Evolutionary conservation across 2,888 invertebrate species (phyloP), one percentile per base, ranked within the genome.

Genomic region (Deilephila porcellus): DNA sequence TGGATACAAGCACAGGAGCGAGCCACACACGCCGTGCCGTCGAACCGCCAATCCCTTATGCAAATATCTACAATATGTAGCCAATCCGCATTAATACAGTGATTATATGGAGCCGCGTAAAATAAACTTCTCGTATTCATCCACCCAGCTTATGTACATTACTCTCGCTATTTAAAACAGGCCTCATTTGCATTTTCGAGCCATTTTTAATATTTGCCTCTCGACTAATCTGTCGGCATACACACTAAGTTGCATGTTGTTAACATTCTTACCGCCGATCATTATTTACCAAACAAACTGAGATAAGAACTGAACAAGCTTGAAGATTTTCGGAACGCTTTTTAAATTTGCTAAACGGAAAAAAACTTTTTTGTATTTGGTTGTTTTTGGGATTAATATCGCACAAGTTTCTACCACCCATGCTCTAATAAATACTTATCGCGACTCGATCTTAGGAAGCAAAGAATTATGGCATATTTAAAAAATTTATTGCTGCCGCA

Each of bases 401-500:
- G 88, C 88, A 88, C 87, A 83, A 84, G 86, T 85, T 86, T 85
- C 86, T 91, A 89, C 92, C 93, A 90, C 91, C 92, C 90, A 87
- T 86, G 91, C 88, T 92, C 92, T 93, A 93, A 93, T 67, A 67
- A 91, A 87, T 90, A 88, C 86, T 91, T 93, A 94, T 94, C 94
- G 80, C 76, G 75, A 70, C 76, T 78, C 80, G 83, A 94, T 94
- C 94, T 93, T 82, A 88, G 85, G 90, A 86, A 91, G 91, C 90
- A 86, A 90, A 93, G 94, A 93, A 89, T 91, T 94, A 93, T 93
- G 88, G 92, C 83, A 90, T 92, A 92, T 93, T 93, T 92, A 91
- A 88, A 91, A 87, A 93, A 94, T 93, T 92, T 93, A 94, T 93
- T 82, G 92, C 88, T 78, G 88, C 88, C 86, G 86, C 89, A 91